Conservation (phyloP, 30 jellyfish, hydroid and myxozoan genomes). For the Catostylus mosaicus region DNA sequence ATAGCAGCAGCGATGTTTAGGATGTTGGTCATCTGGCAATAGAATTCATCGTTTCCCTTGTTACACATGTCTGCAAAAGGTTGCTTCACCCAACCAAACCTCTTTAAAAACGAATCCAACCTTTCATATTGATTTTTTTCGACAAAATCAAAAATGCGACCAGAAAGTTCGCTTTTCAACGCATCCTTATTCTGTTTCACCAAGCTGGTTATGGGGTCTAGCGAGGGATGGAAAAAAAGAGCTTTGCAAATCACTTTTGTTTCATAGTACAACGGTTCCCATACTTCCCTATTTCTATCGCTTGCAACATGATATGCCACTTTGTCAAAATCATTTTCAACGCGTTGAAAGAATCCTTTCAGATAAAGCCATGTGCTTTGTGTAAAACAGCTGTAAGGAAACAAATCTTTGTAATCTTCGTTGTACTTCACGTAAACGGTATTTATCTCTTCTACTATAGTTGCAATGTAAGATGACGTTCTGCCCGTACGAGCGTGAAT, state of each 20-base stretch:
- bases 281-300: not conserved
- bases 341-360: not conserved
- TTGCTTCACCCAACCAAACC: constrained; percentile 31
- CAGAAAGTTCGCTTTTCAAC: not conserved
- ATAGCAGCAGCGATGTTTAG: not conserved
- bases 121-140: constrained; percentile 13
- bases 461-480: not conserved
- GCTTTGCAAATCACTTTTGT: constrained; percentile 1
- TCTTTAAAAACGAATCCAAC: not conserved
- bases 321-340: not conserved
- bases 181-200: not conserved
- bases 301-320: not conserved
- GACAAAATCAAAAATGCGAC: not conserved
- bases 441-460: not conserved
- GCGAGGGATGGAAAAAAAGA: not conserved
- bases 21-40: not conserved
- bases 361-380: constrained; percentile 10
- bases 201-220: constrained; percentile 17
- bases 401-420: constrained; percentile 12
- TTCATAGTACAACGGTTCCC: not conserved
- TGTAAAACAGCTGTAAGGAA: constrained; percentile 29
- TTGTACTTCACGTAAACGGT: not conserved
- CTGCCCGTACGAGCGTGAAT: no score
- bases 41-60: not conserved
- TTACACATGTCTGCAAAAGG: not conserved